Conservation (phyloP, 1,140 invertebrate species). For the Paraescarpia echinospica region DNA sequence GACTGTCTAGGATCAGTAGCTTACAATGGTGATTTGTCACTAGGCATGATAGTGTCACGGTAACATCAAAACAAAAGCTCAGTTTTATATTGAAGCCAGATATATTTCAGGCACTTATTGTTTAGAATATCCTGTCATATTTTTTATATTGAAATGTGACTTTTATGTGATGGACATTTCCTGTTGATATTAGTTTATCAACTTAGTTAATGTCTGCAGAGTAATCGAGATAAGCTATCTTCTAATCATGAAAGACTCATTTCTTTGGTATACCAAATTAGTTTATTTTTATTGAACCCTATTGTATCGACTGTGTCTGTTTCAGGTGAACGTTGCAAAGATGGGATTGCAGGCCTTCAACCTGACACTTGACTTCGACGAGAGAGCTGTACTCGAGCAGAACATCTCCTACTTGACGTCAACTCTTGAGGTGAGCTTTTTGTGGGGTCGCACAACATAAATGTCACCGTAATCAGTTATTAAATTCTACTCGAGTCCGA, state of each 20-base stretch:
- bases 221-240: background rate
- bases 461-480: no score
- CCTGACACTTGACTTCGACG: slow-evolving; percentile 83
- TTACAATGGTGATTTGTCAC: no score
- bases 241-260: background rate
- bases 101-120: background rate
- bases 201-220: background rate
- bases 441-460: background rate
- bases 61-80: background rate
- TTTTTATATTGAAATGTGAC: background rate
- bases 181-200: no score
- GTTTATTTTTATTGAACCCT: background rate
- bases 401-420: slow-evolving; percentile 80
- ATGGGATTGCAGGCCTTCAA: slow-evolving; percentile 75
- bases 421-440: slow-evolving; percentile 78
- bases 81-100: background rate
- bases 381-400: slow-evolving; percentile 73
- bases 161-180: background rate
- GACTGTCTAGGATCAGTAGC: no score
- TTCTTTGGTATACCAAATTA: background rate
- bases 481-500: no score
- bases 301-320: background rate
- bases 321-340: slow-evolving; percentile 71
- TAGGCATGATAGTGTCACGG: no score
- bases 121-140: background rate